phyloP scores from a whole-genome alignment of 2,888 invertebrate species.

The Sthenelais limicola region DNA sequence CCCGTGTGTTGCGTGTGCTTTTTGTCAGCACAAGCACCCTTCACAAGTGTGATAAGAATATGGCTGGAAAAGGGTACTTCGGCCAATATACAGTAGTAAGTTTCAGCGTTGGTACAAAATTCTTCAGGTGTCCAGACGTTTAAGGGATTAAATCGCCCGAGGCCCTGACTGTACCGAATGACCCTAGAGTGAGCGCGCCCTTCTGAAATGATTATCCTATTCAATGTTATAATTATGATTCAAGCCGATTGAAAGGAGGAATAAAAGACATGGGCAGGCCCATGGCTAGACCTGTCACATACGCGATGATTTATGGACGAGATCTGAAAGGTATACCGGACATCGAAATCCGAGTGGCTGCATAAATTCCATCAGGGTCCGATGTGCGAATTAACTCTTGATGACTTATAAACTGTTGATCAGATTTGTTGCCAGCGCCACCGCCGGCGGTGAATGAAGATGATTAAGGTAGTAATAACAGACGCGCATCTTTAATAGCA shows the following conservation, averaged over 20 bases:
- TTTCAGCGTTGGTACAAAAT: too few species aligned
- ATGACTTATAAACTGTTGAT: conserved; percentile 20
- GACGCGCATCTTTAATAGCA: conserved; percentile 23
- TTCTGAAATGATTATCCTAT: conserved; percentile 30
- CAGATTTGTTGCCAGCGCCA: neutral
- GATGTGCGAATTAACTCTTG: conserved; percentile 32
- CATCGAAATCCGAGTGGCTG: neutral
- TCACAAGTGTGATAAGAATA: too few species aligned
- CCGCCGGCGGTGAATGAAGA: neutral
- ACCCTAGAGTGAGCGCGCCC: neutral
- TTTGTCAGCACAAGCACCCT: too few species aligned
- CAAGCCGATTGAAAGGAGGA: conserved; percentile 27
- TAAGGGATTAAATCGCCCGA: conserved; percentile 9
- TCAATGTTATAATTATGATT: conserved; percentile 35
- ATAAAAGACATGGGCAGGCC: conserved; percentile 5
- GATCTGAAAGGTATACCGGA: conserved; percentile 23
- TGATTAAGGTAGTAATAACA: conserved; percentile 33
- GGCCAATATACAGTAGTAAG: too few species aligned
- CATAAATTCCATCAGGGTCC: conserved; percentile 22
- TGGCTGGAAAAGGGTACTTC: too few species aligned
- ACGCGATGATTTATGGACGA: conserved; percentile 17
- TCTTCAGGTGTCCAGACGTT: conserved; percentile 8
- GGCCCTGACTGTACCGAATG: conserved; percentile 9
- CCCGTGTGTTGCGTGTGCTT: too few species aligned
- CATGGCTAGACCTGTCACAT: conserved; percentile 2